phyloP scores from a whole-genome alignment of 2,888 invertebrate species.

The Andrena flavipes region DNA sequence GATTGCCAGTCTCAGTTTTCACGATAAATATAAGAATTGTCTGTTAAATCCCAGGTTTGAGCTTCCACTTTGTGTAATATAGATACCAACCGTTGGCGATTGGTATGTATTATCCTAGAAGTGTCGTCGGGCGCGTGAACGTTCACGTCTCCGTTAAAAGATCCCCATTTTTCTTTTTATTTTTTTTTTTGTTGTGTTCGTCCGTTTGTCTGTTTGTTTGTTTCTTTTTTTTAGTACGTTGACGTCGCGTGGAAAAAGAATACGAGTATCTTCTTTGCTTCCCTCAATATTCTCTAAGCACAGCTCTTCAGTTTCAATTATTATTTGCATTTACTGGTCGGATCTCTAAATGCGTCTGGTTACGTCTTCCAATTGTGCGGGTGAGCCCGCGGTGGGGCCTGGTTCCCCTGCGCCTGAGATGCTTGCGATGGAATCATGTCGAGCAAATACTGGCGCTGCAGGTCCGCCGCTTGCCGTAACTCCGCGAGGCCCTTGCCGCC shows the following conservation, averaged over 20 bases:
- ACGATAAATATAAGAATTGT: conserved; percentile 59
- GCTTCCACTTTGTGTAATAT: conserved; percentile 62
- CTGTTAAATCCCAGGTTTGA: conserved; percentile 53
- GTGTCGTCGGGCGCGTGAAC: conserved; percentile 37
- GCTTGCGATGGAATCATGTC: conserved; percentile 95
- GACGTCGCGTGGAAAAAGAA: conserved; percentile 46
- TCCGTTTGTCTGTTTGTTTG: too few species aligned
- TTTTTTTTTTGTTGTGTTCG: background rate
- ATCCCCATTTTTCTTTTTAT: background rate
- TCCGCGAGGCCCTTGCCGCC: conserved; percentile 88
- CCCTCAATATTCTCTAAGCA: conserved; percentile 49
- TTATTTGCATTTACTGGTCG: conserved; percentile 62
- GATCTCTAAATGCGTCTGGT: conserved; percentile 81
- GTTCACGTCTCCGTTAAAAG: conserved; percentile 22
- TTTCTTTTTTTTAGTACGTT: conserved; percentile 31
- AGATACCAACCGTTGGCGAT: conserved; percentile 51
- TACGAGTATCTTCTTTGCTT: conserved; percentile 42
- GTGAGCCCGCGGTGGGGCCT: conserved; percentile 82
- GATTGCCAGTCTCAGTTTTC: conserved; percentile 40
- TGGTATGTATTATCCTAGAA: conserved; percentile 51
- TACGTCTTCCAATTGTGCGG: conserved; percentile 88
- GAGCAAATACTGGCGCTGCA: conserved; percentile 97
- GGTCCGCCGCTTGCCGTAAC: conserved; percentile 92
- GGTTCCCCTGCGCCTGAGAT: conserved; percentile 84
- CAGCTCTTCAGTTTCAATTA: conserved; percentile 58